phyloP scores from a whole-genome alignment of 2,888 invertebrate species.

The Resseliella maxima region DNA sequence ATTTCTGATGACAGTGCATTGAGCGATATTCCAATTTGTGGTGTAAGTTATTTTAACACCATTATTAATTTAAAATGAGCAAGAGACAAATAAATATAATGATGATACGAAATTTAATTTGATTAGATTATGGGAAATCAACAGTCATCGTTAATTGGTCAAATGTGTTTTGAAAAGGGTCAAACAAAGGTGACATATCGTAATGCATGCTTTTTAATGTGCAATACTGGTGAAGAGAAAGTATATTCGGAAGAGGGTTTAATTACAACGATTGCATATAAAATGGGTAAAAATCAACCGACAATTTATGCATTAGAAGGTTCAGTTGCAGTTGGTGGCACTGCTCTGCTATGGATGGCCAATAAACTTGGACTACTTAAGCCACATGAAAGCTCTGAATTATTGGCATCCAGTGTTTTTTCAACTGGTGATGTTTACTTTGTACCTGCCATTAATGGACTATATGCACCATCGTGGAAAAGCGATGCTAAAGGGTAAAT shows the following conservation, averaged over 20 bases:
- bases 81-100: too few species aligned
- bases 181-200: conserved; percentile 95
- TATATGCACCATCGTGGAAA: conserved; percentile 98
- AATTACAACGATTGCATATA: conserved; percentile 90
- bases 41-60: conserved; percentile 64
- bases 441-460: conserved; percentile 96
- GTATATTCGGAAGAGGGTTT: conserved; percentile 90
- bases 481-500: conserved; percentile 89
- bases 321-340: conserved; percentile 91
- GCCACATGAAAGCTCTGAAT: conserved; percentile 77
- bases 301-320: conserved; percentile 96
- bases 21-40: conserved; percentile 72
- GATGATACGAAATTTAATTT: too few species aligned
- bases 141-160: conserved; percentile 92
- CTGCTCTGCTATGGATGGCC: conserved; percentile 91
- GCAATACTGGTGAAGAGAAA: conserved; percentile 90
- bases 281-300: conserved; percentile 83
- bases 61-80: too few species aligned
- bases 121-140: conserved; percentile 92
- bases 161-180: conserved; percentile 87
- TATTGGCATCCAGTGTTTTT: conserved; percentile 81
- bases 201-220: conserved; percentile 94
- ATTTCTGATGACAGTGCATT: conserved; percentile 76
- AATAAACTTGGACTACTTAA: conserved; percentile 90
- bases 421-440: conserved; percentile 96